Evolutionary conservation across 2,797 vertebrate species (phyloP).

Genomic region (Gymnoscopelus braueri): DNA sequence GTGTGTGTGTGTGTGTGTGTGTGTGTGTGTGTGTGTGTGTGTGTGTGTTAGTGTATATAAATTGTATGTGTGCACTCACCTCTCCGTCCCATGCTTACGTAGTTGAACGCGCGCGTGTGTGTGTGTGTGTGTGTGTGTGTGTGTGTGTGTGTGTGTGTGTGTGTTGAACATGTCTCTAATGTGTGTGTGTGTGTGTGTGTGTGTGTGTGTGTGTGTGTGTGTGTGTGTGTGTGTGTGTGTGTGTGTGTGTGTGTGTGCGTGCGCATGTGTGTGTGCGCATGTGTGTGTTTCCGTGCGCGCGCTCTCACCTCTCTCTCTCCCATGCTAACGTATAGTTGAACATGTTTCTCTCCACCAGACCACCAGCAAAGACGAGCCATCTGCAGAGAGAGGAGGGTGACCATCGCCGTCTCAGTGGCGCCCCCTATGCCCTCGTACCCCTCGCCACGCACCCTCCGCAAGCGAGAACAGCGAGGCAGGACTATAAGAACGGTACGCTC

Average conservation of each 20-base stretch:
- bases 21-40: not conserved
- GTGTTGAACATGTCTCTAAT: not conserved
- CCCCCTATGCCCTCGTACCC: slow-evolving; percentile 87
- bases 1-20: too few species aligned
- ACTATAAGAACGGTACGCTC: slow-evolving; percentile 84
- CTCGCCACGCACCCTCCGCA: slow-evolving; percentile 75
- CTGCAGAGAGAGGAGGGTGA: slow-evolving; percentile 84
- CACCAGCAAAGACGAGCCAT: slow-evolving; percentile 71
- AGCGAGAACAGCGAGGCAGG: slow-evolving; percentile 74
- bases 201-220: slow-evolving; percentile 15
- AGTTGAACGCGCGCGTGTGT: slow-evolving; percentile 12
- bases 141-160: slow-evolving; percentile 12
- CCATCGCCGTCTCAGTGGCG: slow-evolving; percentile 80
- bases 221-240: slow-evolving; percentile 9
- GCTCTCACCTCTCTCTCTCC: not conserved
- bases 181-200: not conserved
- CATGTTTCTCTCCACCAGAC: slow-evolving; percentile 40
- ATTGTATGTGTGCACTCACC: not conserved
- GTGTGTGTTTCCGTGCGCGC: slow-evolving; percentile 15
- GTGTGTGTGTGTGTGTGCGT: slow-evolving; percentile 4
- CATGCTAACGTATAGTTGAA: not conserved
- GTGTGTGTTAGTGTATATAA: not conserved
- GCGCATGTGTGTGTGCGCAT: slow-evolving; percentile 3
- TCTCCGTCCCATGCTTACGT: not conserved
- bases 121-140: slow-evolving; percentile 8